Base-by-base conservation (phyloP, 30 jellyfish, hydroid and myxozoan genomes). In the Aurelia sp. region DNA sequence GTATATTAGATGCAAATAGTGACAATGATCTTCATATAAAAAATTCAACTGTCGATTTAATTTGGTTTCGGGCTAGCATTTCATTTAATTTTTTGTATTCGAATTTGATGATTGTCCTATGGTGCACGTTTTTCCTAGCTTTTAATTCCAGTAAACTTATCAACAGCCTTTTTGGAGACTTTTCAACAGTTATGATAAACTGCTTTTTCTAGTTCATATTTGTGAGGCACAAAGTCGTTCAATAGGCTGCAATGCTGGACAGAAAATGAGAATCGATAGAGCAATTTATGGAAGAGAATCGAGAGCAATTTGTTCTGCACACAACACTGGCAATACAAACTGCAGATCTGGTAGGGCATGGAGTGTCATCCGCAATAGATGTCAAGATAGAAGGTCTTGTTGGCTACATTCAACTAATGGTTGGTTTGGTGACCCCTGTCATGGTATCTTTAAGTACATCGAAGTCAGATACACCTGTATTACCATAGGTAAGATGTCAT, bases 371-470 rank as follows among this genome's bases (percentile, higher is more conserved):
- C 47, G 78, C 66, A 4, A 50, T 5, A 58, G 64, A 5, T 89
- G 97, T 55, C 75, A 81, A 19, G 71, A 60, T 0, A 63, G 44
- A 22, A 51, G 67, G 70, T 57, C 80, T 12, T 89, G 97, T 47
- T 5, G 0, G 4, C 74, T 89, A 18, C 6, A 27, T 7, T 83
- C 93, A 21, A 35, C 63, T 4, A 89, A 81, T 82, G 85, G 80
- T 0, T 67, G 89, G 90, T 89, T 89, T 75, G 93, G 90, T 5
- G 97, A 89, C 67, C 92, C 97, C 1, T 89, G 97, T 81, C 48
- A 5, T 22, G 74, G 81, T 8, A 71, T 80, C 11, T 72, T 11
- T 31, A 89, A 89, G 67, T 89, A 89, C 79, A 58, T 83, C 6
- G 73, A 72, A 24, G 90, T 89, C 12, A 67, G 82, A 52, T 89